Conservation (phyloP, 1,140 invertebrate species). For the Drosophila obscura region DNA sequence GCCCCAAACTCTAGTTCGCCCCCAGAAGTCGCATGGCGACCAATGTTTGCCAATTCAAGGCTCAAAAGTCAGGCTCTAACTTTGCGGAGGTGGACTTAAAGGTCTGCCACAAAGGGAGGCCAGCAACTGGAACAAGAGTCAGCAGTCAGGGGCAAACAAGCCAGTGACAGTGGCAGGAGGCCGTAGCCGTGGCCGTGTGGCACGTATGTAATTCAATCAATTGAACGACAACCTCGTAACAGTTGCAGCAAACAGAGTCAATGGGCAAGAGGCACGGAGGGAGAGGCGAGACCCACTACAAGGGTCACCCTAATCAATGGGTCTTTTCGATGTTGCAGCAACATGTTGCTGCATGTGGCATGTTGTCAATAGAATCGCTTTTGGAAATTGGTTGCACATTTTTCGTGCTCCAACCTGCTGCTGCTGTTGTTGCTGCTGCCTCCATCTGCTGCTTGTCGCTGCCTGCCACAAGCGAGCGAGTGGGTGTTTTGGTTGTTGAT, state of each 20-base stretch:
- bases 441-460: conserved; percentile 30
- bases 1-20: conserved; percentile 12
- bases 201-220: conserved; percentile 79
- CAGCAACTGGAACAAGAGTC: conserved; percentile 1
- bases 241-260: conserved; percentile 54
- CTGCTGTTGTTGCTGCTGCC: not conserved
- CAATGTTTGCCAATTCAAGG: conserved; percentile 44
- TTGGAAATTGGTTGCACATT: conserved; percentile 68
- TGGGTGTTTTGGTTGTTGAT: conserved; percentile 51
- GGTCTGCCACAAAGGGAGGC: conserved; percentile 44
- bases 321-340: conserved; percentile 55
- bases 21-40: conserved; percentile 27
- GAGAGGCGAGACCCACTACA: conserved; percentile 69
- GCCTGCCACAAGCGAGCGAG: conserved; percentile 25
- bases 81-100: conserved; percentile 60
- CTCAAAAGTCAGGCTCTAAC: conserved; percentile 47
- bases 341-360: conserved; percentile 46
- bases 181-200: not conserved
- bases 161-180: not conserved
- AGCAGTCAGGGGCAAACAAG: not conserved
- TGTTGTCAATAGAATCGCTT: conserved; percentile 67
- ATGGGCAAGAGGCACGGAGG: conserved; percentile 60
- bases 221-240: conserved; percentile 45
- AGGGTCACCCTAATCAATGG: conserved; percentile 80
- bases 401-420: conserved; percentile 25